Base-by-base conservation (phyloP, 1,140 invertebrate species). In the Neodiprion virginianus region DNA sequence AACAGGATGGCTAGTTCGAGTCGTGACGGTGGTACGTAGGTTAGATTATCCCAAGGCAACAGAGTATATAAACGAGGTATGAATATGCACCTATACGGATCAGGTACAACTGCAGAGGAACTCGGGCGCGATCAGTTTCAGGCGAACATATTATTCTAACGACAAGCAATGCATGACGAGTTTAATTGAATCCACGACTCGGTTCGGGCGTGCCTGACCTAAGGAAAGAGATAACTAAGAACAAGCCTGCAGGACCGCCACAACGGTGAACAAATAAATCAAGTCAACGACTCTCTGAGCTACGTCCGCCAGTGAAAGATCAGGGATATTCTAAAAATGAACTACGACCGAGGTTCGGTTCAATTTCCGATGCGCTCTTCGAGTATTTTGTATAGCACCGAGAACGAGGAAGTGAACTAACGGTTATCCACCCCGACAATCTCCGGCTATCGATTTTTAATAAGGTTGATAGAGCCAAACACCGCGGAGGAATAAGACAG, bases 381-480 rank as follows among this genome's bases (percentile, higher is more conserved):
- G 28, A 40, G 28, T 40, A 5, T 40, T 40, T 40, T 40, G 28
- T 40, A 40, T 5, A 40, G 28, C 28, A 40, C 2, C 5, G 28
- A 40, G 49, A 72, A 72, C 4, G 48, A 67, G 68, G 28, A 21
- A 69, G 61, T 69, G 14, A 48, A 67, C n/a, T 17, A 50, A 67
- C 66, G 50, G 48, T 66, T 66, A 69, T 69, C 72, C 72, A 72
- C n/a, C 12, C 71, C 23, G 47, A 74, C 12, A 40, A 21, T 17
- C 67, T 49, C 28, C 75, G 76, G 78, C 83, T 86, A 61, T 86
- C 85, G 85, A 80, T 85, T 87, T 87, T 87, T 85, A 86, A 88
- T 85, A 85, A 87, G 86, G 82, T 86, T 87, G 86, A 61, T 87
- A 88, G 87, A 87, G 84, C 86, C 84, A 84, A 85, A 80, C 71